Percentiles rank a stretch among this genome's conserved stretches.
Evolutionary conservation across 2,113 vertebrate species (phyloP).

Genomic region (Chrysemys picta): DNA sequence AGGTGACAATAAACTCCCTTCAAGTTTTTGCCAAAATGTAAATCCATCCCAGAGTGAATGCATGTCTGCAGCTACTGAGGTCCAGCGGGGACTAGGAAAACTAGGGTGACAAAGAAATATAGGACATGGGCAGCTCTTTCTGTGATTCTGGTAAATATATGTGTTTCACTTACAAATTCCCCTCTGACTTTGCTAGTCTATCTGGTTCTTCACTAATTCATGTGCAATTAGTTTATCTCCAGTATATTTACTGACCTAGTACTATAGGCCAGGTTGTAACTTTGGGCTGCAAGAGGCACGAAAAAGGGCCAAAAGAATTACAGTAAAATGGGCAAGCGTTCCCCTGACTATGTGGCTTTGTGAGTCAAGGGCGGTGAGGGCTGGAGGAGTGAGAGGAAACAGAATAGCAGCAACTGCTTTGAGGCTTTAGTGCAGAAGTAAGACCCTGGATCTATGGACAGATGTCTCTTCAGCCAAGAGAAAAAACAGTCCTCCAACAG

Average conservation of each 20-base stretch:
- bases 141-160: background rate
- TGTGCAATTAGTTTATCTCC: background rate
- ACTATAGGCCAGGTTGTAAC: background rate
- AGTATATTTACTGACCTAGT: background rate
- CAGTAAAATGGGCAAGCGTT: background rate
- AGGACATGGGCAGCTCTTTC: background rate
- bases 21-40: constrained; percentile 56
- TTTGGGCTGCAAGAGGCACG: background rate
- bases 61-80: accelerated
- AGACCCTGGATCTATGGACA: background rate
- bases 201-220: background rate
- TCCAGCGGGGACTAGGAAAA: background rate
- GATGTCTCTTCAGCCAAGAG: background rate
- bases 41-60: constrained; percentile 3
- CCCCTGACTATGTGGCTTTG: accelerated
- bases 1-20: constrained; percentile 52
- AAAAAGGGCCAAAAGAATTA: background rate
- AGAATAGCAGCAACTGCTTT: background rate
- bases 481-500: background rate
- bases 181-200: background rate
- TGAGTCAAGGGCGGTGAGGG: background rate
- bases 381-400: background rate
- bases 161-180: background rate
- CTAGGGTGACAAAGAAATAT: background rate
- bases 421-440: background rate